These are phyloP conservation scores for Phalangium opilio DNA, from an alignment of 2,888 invertebrate genomes.

Conservation along the genomic window DNA sequence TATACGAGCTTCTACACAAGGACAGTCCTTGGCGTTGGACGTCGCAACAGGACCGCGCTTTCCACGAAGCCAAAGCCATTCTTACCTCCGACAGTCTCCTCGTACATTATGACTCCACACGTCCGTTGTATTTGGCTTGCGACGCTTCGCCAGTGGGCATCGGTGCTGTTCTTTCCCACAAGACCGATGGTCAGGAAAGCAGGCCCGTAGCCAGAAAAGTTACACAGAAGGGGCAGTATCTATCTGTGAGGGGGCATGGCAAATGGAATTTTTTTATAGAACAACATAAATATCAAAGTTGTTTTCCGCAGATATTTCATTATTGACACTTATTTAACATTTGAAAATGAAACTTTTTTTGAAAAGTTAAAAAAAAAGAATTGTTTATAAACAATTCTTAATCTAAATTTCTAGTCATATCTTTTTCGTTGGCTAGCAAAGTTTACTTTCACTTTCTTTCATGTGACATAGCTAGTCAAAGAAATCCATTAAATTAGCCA, in stretches of 20 bases:
- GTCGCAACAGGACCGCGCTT: constrained; percentile 3
- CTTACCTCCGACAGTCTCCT: constrained; percentile 6
- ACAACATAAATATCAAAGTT: constrained; percentile 14
- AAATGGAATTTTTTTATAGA: too few relatives aligned
- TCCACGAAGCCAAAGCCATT: constrained; percentile 2
- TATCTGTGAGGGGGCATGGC: constrained; percentile 18
- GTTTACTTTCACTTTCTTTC: too few relatives aligned
- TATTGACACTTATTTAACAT: too few relatives aligned
- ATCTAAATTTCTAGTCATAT: too few relatives aligned
- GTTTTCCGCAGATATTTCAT: constrained; percentile 18
- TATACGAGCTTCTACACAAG: constrained; percentile 8
- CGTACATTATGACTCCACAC: constrained; percentile 14
- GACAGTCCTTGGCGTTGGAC: constrained; percentile 7
- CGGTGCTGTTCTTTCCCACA: constrained; percentile 19
- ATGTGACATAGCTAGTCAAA: too few relatives aligned
- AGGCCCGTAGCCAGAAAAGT: constrained; percentile 19
- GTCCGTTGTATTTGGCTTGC: constrained; percentile 15
- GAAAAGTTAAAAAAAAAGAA: too few relatives aligned
- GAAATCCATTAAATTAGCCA: too few relatives aligned
- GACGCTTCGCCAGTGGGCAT: constrained; percentile 20
- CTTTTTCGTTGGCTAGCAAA: too few relatives aligned
- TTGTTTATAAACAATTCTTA: too few relatives aligned
- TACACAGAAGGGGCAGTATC: too few relatives aligned
- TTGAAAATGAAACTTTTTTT: too few relatives aligned
- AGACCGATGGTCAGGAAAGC: constrained; percentile 7